Conservation (phyloP, 2,113 vertebrate species). For the Chamaetylas fuelleborni region DNA sequence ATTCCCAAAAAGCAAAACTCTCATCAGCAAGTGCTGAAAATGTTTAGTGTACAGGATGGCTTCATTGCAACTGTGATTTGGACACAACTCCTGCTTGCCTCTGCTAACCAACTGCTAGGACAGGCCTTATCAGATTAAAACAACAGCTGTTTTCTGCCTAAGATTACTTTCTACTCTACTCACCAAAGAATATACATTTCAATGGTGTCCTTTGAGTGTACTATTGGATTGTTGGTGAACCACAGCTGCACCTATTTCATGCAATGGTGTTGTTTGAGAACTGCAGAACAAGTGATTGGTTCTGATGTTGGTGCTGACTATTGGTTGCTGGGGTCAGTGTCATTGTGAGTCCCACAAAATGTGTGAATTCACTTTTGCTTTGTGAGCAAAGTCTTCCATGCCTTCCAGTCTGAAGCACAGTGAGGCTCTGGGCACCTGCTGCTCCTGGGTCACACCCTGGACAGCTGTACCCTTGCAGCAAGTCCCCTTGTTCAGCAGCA, state of each 20-base stretch:
- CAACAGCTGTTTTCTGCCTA: neutral
- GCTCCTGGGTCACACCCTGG: no score
- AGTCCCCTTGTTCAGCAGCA: neutral
- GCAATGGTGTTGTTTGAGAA: neutral
- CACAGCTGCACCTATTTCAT: neutral
- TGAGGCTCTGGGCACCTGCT: neutral
- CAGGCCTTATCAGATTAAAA: neutral
- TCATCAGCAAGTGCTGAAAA: neutral
- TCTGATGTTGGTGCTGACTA: neutral
- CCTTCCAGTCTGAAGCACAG: neutral
- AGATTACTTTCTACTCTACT: neutral
- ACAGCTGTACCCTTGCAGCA: neutral
- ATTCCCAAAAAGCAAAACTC: neutral
- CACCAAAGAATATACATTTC: neutral
- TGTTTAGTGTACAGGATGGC: neutral
- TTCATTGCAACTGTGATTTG: neutral
- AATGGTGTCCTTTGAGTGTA: neutral
- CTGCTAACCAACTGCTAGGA: neutral
- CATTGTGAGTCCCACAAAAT: neutral
- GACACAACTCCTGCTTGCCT: neutral
- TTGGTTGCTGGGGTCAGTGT: neutral
- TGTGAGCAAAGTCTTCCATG: neutral
- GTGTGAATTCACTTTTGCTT: neutral
- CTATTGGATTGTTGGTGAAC: neutral
- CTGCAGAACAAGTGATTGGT: accelerated